These are phyloP conservation scores for Hypotaenidia philippensis DNA, from an alignment of 2,797 vertebrate genomes.

Conservation along the genomic window DNA sequence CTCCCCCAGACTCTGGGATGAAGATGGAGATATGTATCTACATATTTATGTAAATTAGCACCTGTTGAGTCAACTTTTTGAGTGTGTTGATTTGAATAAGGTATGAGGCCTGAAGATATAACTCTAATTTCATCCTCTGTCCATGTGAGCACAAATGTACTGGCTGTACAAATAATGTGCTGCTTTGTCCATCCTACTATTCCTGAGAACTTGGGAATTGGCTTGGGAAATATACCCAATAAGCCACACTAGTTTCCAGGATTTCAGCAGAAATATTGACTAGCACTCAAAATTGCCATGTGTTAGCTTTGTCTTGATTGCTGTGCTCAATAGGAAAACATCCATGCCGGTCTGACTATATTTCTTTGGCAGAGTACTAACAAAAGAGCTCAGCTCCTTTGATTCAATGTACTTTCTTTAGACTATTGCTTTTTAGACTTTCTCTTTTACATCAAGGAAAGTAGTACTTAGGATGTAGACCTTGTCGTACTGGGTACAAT, in stretches of 20 bases:
- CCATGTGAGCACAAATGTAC: neutral
- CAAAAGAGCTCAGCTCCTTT: neutral
- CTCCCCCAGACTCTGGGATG: neutral
- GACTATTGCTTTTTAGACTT: neutral
- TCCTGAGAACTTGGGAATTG: neutral
- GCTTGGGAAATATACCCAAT: neutral
- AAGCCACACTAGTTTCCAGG: neutral
- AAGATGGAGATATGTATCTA: fast-evolving
- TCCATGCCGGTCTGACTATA: neutral
- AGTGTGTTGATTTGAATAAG: neutral
- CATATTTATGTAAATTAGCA: neutral
- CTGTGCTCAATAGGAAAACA: neutral
- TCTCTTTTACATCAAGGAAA: neutral
- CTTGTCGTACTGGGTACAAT: neutral
- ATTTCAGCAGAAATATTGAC: neutral
- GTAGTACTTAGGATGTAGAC: neutral
- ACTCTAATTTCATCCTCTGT: neutral
- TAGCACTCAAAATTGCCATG: neutral
- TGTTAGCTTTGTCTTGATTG: neutral
- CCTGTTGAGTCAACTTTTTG: neutral
- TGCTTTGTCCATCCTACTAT: neutral
- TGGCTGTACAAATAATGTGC: neutral
- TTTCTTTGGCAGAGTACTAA: neutral
- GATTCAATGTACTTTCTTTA: neutral
- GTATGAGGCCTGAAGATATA: neutral